Evolutionary conservation across 2,797 vertebrate genomes (phyloP).

Genomic region (Sebastes steindachneri): DNA sequence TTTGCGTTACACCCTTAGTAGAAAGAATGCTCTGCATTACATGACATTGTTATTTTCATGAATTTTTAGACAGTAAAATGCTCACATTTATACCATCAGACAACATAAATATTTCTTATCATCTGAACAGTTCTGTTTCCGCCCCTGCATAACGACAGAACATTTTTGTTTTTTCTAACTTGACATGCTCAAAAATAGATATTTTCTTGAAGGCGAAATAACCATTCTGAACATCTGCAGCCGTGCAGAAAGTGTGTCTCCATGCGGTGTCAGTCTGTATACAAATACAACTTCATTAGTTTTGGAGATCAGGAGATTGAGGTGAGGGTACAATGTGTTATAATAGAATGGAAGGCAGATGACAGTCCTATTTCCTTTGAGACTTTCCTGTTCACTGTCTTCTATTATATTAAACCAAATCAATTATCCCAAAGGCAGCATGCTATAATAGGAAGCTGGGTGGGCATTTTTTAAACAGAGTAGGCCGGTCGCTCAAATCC

Average conservation of each 20-base stretch:
- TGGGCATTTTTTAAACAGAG: conserved; percentile 62
- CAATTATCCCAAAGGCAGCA: conserved; percentile 68
- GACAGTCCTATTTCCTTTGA: conserved; percentile 72
- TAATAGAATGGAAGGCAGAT: conserved; percentile 59
- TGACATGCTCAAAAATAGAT: conserved; percentile 46
- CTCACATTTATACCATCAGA: neutral
- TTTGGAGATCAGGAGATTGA: conserved; percentile 63
- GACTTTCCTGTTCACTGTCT: conserved; percentile 55
- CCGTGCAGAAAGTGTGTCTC: conserved; percentile 25
- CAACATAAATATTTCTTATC: neutral
- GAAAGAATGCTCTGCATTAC: neutral
- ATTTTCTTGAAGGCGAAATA: conserved; percentile 12
- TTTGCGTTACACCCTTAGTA: neutral
- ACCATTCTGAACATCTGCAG: conserved; percentile 28
- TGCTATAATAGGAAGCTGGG: conserved; percentile 58
- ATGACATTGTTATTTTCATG: neutral
- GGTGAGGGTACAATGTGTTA: conserved; percentile 55
- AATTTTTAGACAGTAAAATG: neutral
- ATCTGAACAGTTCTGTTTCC: neutral
- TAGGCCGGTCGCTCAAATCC: conserved; percentile 28
- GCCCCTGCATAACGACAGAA: neutral
- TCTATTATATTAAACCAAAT: conserved; percentile 72
- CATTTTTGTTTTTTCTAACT: neutral
- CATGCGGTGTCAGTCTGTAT: conserved; percentile 40
- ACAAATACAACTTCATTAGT: conserved; percentile 74